Evolutionary conservation across 1,140 invertebrate species (phyloP), one percentile per base, ranked within the genome.

Genomic region (Gyrodactylus salaris): DNA sequence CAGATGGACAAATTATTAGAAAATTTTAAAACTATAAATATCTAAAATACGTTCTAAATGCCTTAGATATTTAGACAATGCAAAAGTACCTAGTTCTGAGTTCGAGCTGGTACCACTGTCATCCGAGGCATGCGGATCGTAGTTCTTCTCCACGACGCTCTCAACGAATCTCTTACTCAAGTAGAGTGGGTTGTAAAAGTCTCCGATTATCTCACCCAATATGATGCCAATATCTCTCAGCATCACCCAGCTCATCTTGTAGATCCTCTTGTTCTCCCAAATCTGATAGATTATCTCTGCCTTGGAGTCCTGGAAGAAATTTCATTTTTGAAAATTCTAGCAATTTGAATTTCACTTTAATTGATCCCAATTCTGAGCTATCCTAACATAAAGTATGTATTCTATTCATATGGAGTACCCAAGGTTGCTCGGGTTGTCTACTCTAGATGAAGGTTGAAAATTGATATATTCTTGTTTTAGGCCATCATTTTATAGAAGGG

Each of bases 101-200:
- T 54, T n/a, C 7, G 7, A 16, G 34, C 7, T 16, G 7, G 34
- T 16, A 16, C 7, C 7, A 54, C 34, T 54, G 7, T 54, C 34
- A 54, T 54, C 34, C 7, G 34, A 54, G 7, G 7, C 34, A 54
- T 54, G 34, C 7, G 34, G 34, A 54, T 70, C 22, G 69, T 70
- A 24, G 2, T 20, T 21, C 22, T 70, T 70, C 21, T 24, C 69
- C 7, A 25, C 69, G 69, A 24, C 69, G 69, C 69, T 7, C 7
- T 26, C 69, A 7, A 25, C 21, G 69, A 70, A 70, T 70, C 22
- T 26, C 69, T 70, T 2, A 24, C 26, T 70, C 7, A 26, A 20
- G 21, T 70, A 70, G 69, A 70, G 69, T 16, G 69, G 69, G 7
- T 21, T 7, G 21, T 70, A 70, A 22, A 70, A 70, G 69, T 70